These are phyloP conservation scores for Aphelinus certus DNA, from an alignment of 1,140 invertebrate species.

Conservation along the genomic window DNA sequence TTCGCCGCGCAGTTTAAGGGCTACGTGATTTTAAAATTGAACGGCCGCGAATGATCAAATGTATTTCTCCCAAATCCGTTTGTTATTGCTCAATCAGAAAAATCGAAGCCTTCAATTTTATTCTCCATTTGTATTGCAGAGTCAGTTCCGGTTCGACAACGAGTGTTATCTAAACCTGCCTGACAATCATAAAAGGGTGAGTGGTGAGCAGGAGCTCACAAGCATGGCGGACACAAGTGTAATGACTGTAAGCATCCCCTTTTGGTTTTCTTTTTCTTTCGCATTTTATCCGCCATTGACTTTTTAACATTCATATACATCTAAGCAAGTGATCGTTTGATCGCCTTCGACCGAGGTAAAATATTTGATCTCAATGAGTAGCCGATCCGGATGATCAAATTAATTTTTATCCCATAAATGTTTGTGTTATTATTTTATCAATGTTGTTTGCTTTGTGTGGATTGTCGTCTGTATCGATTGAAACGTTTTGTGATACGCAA, in stretches of 20 bases:
- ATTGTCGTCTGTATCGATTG: neutral
- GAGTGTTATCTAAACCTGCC: conserved; percentile 95
- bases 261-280: conserved; percentile 58
- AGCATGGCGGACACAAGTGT: conserved; percentile 68
- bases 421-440: neutral
- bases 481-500: too few species aligned
- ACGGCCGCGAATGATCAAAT: too few species aligned
- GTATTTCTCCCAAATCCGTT: too few species aligned
- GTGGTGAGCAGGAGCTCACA: conserved; percentile 69
- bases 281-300: conserved; percentile 41
- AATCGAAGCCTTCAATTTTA: too few species aligned
- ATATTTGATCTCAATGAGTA: conserved; percentile 14
- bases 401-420: too few species aligned
- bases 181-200: conserved; percentile 95
- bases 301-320: conserved; percentile 46
- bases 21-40: too few species aligned
- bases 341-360: conserved; percentile 58
- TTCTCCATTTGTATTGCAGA: conserved; percentile 69
- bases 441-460: neutral
- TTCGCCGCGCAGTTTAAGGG: too few species aligned
- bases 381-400: too few species aligned
- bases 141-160: conserved; percentile 98
- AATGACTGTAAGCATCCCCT: conserved; percentile 68
- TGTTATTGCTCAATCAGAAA: too few species aligned
- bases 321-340: conserved; percentile 48